These are phyloP conservation scores for Linurgus olivaceus DNA, from an alignment of 2,797 vertebrate genomes.

Conservation along the genomic window DNA sequence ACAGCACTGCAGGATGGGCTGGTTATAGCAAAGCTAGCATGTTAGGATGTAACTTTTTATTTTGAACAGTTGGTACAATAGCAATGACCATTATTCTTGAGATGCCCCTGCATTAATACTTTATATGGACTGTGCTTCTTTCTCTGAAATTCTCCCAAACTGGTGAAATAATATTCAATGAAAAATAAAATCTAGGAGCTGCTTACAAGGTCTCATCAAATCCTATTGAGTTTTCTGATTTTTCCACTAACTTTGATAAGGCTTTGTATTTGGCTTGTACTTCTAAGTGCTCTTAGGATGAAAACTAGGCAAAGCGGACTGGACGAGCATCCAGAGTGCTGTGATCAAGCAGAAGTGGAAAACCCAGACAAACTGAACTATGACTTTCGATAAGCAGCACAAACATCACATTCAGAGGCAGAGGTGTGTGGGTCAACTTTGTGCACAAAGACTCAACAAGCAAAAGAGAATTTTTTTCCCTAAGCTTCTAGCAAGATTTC, in stretches of 20 bases:
- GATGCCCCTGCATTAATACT: not conserved
- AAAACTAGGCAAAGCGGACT: not conserved
- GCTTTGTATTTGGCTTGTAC: not conserved
- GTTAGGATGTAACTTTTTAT: not conserved
- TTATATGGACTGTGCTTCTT: not conserved
- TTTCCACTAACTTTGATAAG: not conserved
- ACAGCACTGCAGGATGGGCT: not conserved
- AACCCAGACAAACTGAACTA: slow-evolving; percentile 5
- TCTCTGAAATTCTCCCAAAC: slow-evolving; percentile 5
- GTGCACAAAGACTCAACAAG: slow-evolving; percentile 14
- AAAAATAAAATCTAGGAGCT: not conserved
- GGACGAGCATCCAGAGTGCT: not conserved
- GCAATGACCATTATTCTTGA: not conserved
- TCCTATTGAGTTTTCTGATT: not conserved
- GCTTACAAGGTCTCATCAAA: not conserved
- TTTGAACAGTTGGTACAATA: not conserved
- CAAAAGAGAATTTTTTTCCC: not conserved
- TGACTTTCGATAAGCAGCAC: slow-evolving; percentile 17
- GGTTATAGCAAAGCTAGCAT: not conserved
- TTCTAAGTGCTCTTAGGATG: not conserved
- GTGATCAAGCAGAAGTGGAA: slow-evolving; percentile 23
- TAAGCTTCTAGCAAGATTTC: not conserved
- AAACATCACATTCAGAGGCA: slow-evolving; percentile 15
- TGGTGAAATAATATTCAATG: not conserved
- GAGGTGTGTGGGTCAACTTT: not conserved